These are phyloP conservation scores for Ophiothrix spiculata DNA, from an alignment of 35 echinoderm and acorn worm species.

Conservation along the genomic window DNA sequence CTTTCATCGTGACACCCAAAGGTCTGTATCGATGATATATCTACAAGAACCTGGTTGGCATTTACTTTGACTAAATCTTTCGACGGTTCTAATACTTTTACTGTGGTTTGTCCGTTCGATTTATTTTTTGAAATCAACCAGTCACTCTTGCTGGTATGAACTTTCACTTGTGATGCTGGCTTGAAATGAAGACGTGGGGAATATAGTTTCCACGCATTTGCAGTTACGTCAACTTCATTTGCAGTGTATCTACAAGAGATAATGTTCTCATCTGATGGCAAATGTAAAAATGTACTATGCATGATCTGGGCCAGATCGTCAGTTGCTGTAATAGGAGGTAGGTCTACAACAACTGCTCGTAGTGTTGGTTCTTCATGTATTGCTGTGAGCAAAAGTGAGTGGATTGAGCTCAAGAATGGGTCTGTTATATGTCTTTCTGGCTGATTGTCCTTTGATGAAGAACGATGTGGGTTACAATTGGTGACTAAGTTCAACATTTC, in stretches of 20 bases:
- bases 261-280: slow-evolving; percentile 31
- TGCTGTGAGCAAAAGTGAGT: slow-evolving; percentile 36
- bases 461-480: no score
- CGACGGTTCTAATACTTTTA: no score
- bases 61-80: no score
- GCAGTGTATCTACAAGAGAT: slow-evolving; percentile 8
- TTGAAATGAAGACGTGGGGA: background rate
- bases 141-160: background rate
- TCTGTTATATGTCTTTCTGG: no score
- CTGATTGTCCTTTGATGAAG: no score
- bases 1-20: no score
- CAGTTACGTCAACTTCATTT: background rate
- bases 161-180: background rate
- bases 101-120: no score
- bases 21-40: no score
- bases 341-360: slow-evolving; percentile 19
- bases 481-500: no score
- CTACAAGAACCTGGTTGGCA: no score
- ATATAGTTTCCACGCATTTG: background rate
- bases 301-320: slow-evolving; percentile 26
- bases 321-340: slow-evolving; percentile 8
- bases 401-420: background rate
- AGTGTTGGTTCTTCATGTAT: slow-evolving; percentile 58
- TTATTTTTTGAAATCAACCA: no score
- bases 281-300: slow-evolving; percentile 5